Conservation (phyloP, 2,888 invertebrate species). For the Meta bourneti region DNA sequence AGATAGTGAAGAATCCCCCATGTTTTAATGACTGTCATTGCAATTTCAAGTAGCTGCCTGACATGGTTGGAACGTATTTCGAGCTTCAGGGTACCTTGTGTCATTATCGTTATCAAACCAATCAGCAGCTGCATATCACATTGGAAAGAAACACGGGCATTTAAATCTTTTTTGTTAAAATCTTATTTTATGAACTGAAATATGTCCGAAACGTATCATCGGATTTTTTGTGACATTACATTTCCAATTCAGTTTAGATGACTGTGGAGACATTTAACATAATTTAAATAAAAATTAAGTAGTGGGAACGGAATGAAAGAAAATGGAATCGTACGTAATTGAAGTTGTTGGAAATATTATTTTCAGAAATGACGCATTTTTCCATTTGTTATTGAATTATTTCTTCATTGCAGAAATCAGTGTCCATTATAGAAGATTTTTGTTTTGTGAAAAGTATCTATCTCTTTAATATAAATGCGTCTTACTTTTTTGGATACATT, state of each 20-base stretch:
- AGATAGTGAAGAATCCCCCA: slow-evolving; percentile 29
- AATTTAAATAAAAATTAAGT: neutral
- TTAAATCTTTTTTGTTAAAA: neutral
- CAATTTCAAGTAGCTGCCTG: neutral
- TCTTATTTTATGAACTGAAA: too few relatives aligned
- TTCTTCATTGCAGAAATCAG: too few relatives aligned
- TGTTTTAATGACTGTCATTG: slow-evolving; percentile 36
- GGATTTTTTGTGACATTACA: neutral
- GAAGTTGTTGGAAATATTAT: neutral
- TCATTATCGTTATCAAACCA: slow-evolving; percentile 21
- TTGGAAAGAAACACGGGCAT: neutral
- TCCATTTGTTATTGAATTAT: neutral
- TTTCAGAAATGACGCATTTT: neutral
- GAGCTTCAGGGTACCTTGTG: neutral
- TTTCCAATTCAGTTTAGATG: neutral
- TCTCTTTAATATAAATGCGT: too few relatives aligned
- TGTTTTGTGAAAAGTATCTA: too few relatives aligned
- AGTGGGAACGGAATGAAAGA: neutral
- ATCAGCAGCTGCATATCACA: neutral
- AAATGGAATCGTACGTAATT: neutral
- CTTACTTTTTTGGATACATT: too few relatives aligned
- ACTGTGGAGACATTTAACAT: neutral
- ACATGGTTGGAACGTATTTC: neutral
- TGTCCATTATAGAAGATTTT: too few relatives aligned
- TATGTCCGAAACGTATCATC: neutral